A percentile compares a stretch with the other conserved stretches of the same genome.
These are phyloP conservation scores for Leptinotarsa defecta DNA, from an alignment of 1,140 invertebrate genomes.

Conservation along the genomic window DNA sequence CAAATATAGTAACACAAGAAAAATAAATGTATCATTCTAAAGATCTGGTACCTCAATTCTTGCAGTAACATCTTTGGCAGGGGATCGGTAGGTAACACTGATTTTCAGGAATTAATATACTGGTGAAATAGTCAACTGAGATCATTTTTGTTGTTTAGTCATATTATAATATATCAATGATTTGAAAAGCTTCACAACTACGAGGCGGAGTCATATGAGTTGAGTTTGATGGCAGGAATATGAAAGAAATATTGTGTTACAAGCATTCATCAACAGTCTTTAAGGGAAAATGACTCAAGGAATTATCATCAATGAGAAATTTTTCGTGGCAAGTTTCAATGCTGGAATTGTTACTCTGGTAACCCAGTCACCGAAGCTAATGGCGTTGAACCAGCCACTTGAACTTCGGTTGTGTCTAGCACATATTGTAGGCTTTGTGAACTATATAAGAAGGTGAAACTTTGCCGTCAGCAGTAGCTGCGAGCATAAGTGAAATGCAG, in stretches of 20 bases:
- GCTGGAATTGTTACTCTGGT: not conserved
- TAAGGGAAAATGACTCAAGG: not conserved
- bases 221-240: too few species aligned
- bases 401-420: slow-evolving; percentile 46
- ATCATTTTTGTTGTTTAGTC: not conserved
- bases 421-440: slow-evolving; percentile 47
- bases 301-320: not conserved
- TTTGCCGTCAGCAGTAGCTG: slow-evolving; percentile 1
- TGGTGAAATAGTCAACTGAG: not conserved
- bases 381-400: slow-evolving; percentile 47
- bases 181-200: not conserved
- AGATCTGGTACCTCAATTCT: not conserved
- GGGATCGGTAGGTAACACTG: not conserved
- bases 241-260: too few species aligned
- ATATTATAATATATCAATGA: not conserved
- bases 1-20: too few species aligned
- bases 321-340: not conserved
- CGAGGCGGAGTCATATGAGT: not conserved
- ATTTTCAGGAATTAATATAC: not conserved
- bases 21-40: not conserved
- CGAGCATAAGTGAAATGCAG: slow-evolving; percentile 17
- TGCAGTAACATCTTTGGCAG: not conserved
- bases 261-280: too few species aligned
- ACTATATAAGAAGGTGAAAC: slow-evolving; percentile 25
- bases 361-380: slow-evolving; percentile 1